phyloP scores from a whole-genome alignment of 2,113 vertebrate species.

The Panthera uncia region DNA sequence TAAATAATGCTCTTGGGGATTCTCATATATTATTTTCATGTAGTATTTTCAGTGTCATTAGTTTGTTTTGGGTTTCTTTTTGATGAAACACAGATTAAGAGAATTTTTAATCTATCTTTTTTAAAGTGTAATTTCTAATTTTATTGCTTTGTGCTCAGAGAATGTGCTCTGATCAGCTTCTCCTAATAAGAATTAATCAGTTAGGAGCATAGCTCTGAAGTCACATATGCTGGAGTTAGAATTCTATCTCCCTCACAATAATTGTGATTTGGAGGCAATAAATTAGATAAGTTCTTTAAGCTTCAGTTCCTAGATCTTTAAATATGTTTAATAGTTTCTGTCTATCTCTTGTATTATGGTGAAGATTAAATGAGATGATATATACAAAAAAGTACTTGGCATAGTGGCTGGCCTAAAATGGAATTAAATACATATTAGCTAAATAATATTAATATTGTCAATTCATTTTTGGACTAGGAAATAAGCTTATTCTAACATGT shows the following conservation, averaged over 20 bases:
- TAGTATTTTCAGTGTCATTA: not conserved
- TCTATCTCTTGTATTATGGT: not conserved
- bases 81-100: not conserved
- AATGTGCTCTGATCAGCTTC: not conserved
- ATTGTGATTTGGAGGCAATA: not conserved
- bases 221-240: not conserved
- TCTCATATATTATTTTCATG: not conserved
- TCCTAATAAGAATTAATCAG: not conserved
- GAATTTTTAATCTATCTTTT: not conserved
- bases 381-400: no score
- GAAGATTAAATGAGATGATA: not conserved
- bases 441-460: not conserved
- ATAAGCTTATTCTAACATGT: not conserved
- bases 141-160: not conserved
- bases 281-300: not conserved
- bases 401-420: not conserved
- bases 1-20: not conserved
- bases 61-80: not conserved
- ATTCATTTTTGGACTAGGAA: not conserved
- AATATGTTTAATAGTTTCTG: not conserved
- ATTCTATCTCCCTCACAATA: not conserved
- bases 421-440: not conserved
- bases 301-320: not conserved
- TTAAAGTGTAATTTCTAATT: not conserved
- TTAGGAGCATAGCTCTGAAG: not conserved